Evolutionary conservation across 2,113 vertebrate genomes (phyloP).

Genomic region (Oceanodroma tethys): DNA sequence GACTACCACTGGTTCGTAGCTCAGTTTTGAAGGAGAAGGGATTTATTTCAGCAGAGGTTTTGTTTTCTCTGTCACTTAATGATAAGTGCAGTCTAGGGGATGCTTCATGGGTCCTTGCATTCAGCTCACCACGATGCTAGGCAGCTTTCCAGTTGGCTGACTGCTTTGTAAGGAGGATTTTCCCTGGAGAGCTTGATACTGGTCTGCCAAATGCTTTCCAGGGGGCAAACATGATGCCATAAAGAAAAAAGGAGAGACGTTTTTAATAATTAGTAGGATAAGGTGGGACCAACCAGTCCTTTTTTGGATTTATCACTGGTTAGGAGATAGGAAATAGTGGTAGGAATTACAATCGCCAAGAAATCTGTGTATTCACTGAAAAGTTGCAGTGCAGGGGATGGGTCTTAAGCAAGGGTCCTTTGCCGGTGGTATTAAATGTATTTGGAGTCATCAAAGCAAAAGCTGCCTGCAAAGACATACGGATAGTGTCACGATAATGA

Average conservation of each 20-base stretch:
- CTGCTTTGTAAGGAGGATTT: not conserved
- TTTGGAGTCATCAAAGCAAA: not conserved
- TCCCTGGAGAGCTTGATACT: not conserved
- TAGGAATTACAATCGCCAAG: not conserved
- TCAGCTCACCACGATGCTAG: not conserved
- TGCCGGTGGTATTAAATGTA: not conserved
- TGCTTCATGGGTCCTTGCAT: not conserved
- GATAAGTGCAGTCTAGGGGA: not conserved
- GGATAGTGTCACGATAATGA: not conserved
- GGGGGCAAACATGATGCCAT: not conserved
- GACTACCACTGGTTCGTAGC: not conserved
- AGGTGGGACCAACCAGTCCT: accelerated
- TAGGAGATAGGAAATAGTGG: not conserved
- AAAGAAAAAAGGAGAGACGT: not conserved
- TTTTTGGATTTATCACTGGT: not conserved
- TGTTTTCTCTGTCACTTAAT: not conserved
- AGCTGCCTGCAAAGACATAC: not conserved
- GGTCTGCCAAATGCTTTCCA: not conserved
- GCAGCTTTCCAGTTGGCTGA: not conserved
- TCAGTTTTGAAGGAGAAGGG: not conserved
- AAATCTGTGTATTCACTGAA: not conserved
- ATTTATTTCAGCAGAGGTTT: not conserved
- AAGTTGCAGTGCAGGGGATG: not conserved
- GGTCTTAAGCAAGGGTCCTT: not conserved
- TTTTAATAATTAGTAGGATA: not conserved